A percentile compares a stretch with the other conserved stretches of the same genome.
phyloP scores from a whole-genome alignment of 2,113 vertebrate species.

The Platycercus adscitus region DNA sequence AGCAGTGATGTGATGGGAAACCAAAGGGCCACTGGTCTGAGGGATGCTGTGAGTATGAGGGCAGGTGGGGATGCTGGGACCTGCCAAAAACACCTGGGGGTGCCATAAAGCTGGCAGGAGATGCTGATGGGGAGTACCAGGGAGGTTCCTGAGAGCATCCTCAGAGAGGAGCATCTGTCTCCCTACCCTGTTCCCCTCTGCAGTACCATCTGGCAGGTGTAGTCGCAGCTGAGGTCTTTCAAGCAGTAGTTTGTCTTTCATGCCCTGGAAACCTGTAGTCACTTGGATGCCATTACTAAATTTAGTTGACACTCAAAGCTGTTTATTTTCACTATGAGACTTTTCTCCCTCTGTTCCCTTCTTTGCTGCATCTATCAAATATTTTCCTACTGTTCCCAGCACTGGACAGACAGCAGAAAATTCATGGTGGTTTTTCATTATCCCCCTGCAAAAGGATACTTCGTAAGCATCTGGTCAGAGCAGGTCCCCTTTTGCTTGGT shows the following conservation, averaged over 20 bases:
- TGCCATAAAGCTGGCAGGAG: not conserved
- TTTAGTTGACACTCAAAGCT: not conserved
- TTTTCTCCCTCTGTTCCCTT: not conserved
- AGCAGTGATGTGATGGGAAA: not conserved
- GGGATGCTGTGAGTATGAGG: not conserved
- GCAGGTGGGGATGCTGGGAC: not conserved
- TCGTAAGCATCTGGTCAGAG: not conserved
- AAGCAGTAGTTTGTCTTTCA: not conserved
- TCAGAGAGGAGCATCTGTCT: not conserved
- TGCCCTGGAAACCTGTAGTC: not conserved
- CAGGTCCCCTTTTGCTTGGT: not conserved
- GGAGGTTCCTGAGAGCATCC: not conserved
- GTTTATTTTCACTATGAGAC: not conserved
- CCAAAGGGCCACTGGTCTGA: not conserved
- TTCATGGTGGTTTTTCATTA: not conserved
- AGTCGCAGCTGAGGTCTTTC: not conserved
- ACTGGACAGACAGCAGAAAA: not conserved
- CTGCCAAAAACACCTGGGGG: not conserved
- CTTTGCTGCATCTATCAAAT: not conserved
- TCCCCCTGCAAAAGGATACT: not conserved
- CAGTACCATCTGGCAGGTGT: not conserved
- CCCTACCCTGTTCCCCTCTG: not conserved
- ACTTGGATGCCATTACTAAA: not conserved
- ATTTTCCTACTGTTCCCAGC: not conserved
- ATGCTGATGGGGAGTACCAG: not conserved